Percentiles rank a stretch among this genome's conserved stretches.
phyloP scores from a whole-genome alignment of 2,888 invertebrate genomes.

The Ectemnius continuus region DNA sequence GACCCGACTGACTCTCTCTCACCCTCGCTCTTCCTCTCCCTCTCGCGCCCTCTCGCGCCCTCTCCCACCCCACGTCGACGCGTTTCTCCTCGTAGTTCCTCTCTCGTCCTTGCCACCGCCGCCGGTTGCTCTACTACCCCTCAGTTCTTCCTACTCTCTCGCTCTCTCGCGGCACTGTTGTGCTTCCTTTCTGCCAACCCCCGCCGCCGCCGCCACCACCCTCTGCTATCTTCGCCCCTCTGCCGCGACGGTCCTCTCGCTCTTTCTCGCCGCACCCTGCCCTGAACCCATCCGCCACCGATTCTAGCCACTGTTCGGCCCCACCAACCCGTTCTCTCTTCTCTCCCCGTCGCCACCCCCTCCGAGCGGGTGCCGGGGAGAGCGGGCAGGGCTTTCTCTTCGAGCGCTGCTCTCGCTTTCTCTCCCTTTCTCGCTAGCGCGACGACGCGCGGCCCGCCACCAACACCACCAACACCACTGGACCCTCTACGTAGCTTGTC shows the following conservation, averaged over 20 bases:
- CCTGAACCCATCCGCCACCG: constrained; percentile 43
- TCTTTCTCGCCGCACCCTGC: constrained; percentile 26
- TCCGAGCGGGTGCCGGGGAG: constrained; percentile 6
- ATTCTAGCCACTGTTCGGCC: constrained; percentile 40
- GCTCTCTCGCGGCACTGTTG: not conserved
- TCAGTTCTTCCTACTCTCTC: constrained; percentile 18
- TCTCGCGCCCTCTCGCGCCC: constrained; percentile 24
- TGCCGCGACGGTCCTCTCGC: not conserved
- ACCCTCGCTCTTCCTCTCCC: constrained; percentile 3
- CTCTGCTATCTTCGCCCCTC: constrained; percentile 1
- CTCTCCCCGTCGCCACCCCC: constrained; percentile 35
- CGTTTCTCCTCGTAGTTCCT: not conserved
- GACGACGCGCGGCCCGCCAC: not conserved
- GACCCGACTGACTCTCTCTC: constrained; percentile 68
- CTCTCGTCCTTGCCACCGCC: constrained; percentile 7
- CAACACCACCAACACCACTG: not conserved
- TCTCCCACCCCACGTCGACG: constrained; percentile 13
- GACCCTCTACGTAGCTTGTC: not conserved
- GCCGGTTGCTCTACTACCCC: constrained; percentile 27
- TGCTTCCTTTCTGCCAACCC: constrained; percentile 10
- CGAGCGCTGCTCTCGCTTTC: not conserved
- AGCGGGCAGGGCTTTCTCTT: not conserved
- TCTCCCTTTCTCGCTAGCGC: not conserved
- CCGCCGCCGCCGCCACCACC: not conserved
- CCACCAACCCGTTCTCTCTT: constrained; percentile 19